phyloP scores from a whole-genome alignment of 2,113 vertebrate species.

The Pluvianellus socialis region DNA sequence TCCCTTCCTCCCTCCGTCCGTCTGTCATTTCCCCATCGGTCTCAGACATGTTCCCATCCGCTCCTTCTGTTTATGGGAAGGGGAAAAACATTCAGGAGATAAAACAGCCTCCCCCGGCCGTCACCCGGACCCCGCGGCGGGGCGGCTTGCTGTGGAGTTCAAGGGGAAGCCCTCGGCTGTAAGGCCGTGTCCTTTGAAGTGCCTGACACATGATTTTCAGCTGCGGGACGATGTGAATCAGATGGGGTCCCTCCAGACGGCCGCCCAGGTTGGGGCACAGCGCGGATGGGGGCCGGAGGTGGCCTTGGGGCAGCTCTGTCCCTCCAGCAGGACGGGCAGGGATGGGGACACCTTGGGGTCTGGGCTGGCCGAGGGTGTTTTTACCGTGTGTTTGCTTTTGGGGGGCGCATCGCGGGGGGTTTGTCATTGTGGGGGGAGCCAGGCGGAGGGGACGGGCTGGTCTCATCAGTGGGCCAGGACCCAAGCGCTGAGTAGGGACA shows the following conservation, averaged over 20 bases:
- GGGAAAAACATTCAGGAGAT: neutral
- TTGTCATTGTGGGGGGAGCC: neutral
- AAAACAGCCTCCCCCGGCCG: rapidly evolving
- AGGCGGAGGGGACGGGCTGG: neutral
- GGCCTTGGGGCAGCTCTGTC: neutral
- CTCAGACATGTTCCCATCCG: neutral
- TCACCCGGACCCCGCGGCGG: rapidly evolving
- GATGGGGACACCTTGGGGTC: neutral
- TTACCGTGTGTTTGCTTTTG: neutral
- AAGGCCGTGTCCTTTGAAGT: neutral
- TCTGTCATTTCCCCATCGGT: neutral
- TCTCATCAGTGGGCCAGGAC: rapidly evolving
- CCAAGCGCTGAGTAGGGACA: neutral
- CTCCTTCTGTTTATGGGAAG: neutral
- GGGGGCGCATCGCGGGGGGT: neutral
- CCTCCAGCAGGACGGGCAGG: neutral
- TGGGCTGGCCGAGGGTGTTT: neutral
- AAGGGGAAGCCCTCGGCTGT: neutral
- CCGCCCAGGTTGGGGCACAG: neutral
- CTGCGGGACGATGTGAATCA: neutral
- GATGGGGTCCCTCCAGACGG: neutral
- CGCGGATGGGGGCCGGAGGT: rapidly evolving
- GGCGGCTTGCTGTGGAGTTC: neutral
- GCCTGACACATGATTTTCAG: neutral
- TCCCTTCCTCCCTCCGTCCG: neutral